These are phyloP conservation scores for Smithornis capensis DNA, from an alignment of 2,113 vertebrate genomes.

Conservation along the genomic window DNA sequence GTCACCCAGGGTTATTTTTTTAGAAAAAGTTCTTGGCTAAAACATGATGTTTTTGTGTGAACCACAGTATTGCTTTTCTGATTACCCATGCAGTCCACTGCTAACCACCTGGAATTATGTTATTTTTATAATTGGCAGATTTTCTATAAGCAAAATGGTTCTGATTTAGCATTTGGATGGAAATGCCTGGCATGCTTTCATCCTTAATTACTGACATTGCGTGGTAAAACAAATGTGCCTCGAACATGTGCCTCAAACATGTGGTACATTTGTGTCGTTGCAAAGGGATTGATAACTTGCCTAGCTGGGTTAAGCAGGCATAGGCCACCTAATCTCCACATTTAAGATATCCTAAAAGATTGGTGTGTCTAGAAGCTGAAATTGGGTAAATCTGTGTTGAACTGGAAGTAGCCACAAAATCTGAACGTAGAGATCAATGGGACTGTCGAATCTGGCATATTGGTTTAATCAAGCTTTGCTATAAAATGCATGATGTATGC, in stretches of 20 bases:
- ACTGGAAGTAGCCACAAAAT: background rate
- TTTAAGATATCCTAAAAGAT: background rate
- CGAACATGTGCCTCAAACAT: background rate
- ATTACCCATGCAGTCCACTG: background rate
- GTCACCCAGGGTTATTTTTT: background rate
- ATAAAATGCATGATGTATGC: background rate
- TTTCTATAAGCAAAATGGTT: conserved; percentile 15
- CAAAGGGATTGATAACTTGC: background rate
- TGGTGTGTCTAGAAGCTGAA: background rate
- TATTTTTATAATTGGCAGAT: conserved; percentile 27
- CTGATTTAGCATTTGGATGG: conserved; percentile 10
- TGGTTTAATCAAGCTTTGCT: background rate
- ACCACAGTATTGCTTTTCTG: background rate
- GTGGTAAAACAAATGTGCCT: background rate
- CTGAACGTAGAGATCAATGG: background rate
- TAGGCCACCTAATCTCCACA: background rate
- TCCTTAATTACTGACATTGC: background rate
- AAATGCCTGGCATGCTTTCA: conserved; percentile 9
- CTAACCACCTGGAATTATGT: conserved; percentile 21
- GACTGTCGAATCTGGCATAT: background rate
- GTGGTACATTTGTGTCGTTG: background rate
- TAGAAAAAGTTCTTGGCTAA: background rate
- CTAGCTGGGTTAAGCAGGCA: background rate
- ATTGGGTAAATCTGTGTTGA: background rate
- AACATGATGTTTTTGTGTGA: background rate